Evolutionary conservation across 2,888 invertebrate species (phyloP), one percentile per base, ranked within the genome.

Genomic region (Caenorhabditis auriculariae): DNA sequence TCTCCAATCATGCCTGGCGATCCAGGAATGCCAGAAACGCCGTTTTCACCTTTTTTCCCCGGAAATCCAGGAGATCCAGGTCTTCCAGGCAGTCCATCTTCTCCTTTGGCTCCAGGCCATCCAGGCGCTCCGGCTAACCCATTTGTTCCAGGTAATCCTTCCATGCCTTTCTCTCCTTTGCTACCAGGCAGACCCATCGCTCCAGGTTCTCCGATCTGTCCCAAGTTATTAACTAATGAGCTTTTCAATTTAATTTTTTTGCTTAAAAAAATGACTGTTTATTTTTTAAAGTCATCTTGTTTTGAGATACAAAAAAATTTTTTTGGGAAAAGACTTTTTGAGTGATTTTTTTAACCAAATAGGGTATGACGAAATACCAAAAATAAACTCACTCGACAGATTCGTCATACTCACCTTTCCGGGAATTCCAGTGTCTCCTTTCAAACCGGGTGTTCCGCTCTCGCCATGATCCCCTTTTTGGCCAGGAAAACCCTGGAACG

Each of bases 31-130:
- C 72, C 72, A 41, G 60, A 56, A 32, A 7, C 50, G 46, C 57
- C 58, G 21, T 12, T 27, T 12, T 71, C 73, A 27, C 72, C 72
- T 19, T 69, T 70, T 56, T 70, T 74, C 38, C 76, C 76, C 5
- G 76, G 76, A 43, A 73, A 69, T 49, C 76, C 76, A 28, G 72
- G 72, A 6, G 73, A 72, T n/a, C 74, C 72, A 15, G 75, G 75
- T 38, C 73, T 47, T 29, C 76, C 76, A 19, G 68, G 68, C 29
- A 72, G 53, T 12, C 76, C 76, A 44, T 74, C 73, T 45, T 76
- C 74, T 50, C 76, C 76, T 46, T 76, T 74, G 17, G 47, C 57
- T 46, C 74, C 74, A 0, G 74, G 74, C 74, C 74, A 74, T 46
- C 74, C 74, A 17, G 72, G 74, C 9, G 71, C 66, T 47, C 74